Conservation (phyloP, 1,140 invertebrate genomes). For the Zaprionus inermis region DNA sequence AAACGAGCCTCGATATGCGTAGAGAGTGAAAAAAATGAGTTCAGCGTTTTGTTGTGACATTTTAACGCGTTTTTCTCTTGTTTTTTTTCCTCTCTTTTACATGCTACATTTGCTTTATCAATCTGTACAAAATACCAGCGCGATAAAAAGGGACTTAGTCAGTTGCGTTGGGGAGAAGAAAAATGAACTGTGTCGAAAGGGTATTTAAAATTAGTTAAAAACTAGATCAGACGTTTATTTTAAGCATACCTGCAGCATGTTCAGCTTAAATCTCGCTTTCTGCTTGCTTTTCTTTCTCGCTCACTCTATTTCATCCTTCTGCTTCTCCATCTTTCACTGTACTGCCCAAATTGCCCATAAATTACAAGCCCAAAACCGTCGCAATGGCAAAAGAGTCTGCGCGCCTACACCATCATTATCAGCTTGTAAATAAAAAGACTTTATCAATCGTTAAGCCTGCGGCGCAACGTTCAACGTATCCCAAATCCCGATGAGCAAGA, state of each 20-base stretch:
- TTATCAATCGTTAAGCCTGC: conserved; percentile 75
- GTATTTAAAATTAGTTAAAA: neutral
- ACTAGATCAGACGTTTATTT: neutral
- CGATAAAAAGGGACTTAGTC: neutral
- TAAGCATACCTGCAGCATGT: neutral
- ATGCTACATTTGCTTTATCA: conserved; percentile 39
- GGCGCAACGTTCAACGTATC: conserved; percentile 35
- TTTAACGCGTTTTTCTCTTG: conserved; percentile 52
- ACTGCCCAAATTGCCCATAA: conserved; percentile 71
- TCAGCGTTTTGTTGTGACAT: conserved; percentile 78
- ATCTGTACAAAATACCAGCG: conserved; percentile 25
- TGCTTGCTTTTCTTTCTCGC: neutral
- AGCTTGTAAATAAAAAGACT: conserved; percentile 83
- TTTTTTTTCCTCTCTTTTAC: neutral
- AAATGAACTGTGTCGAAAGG: neutral
- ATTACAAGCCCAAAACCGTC: conserved; percentile 59
- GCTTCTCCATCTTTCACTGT: conserved; percentile 15
- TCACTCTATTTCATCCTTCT: neutral
- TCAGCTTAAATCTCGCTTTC: neutral
- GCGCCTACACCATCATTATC: conserved; percentile 79
- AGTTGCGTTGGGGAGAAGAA: neutral
- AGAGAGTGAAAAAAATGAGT: conserved; percentile 63
- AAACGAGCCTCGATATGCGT: conserved; percentile 54
- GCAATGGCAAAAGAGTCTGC: conserved; percentile 69
- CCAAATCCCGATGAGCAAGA: conserved; percentile 1